phyloP scores from a whole-genome alignment of 2,888 invertebrate genomes.

The Limnephilus rhombicus region DNA sequence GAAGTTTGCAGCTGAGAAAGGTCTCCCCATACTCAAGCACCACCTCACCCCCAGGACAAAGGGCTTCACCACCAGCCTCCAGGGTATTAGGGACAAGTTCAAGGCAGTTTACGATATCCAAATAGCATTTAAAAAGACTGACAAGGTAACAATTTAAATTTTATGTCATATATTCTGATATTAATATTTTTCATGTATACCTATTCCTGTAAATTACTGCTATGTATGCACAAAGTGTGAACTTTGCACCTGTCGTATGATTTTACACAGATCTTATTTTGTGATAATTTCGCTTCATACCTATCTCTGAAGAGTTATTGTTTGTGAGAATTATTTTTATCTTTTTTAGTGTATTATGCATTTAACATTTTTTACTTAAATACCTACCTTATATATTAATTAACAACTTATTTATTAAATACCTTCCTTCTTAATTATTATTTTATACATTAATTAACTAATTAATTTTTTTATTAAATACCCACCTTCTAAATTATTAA shows the following conservation, averaged over 20 bases:
- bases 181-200: not conserved
- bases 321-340: not conserved
- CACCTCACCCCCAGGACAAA: conserved; percentile 96
- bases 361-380: no score
- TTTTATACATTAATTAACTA: no score
- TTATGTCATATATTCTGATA: not conserved
- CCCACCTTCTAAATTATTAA: no score
- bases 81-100: conserved; percentile 88
- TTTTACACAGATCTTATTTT: no score
- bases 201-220: not conserved
- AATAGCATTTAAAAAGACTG: conserved; percentile 82
- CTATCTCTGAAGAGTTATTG: not conserved
- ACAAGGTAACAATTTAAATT: conserved; percentile 72
- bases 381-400: no score
- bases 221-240: not conserved
- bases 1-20: conserved; percentile 91
- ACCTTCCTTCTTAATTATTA: no score
- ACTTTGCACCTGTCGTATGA: not conserved
- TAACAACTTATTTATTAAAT: no score
- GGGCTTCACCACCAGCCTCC: conserved; percentile 93
- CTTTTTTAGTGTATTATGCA: not conserved
- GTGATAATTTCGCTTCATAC: not conserved
- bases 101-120: conserved; percentile 92
- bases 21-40: conserved; percentile 90
- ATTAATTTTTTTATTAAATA: no score